phyloP scores from a whole-genome alignment of 2,888 invertebrate genomes.

The Melanostoma mellinum region DNA sequence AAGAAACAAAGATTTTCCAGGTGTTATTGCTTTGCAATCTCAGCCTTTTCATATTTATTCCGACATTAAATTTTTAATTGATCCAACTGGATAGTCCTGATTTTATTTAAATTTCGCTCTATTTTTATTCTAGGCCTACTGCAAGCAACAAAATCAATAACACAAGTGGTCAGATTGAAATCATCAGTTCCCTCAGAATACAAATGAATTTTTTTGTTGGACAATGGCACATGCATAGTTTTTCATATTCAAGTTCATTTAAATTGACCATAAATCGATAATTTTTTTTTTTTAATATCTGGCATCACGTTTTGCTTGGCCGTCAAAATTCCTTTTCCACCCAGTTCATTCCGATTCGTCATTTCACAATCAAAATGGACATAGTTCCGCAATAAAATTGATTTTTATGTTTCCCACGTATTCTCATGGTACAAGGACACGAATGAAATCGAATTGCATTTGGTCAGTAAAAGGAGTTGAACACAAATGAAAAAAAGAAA shows the following conservation, averaged over 20 bases:
- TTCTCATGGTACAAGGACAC: conserved; percentile 58
- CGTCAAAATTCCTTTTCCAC: conserved; percentile 3
- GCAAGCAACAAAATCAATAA: no score
- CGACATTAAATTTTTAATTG: no score
- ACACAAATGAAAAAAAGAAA: background rate
- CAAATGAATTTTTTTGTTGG: no score
- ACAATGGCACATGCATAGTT: background rate
- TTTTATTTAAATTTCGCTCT: no score
- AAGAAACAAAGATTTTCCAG: no score
- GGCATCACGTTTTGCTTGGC: background rate
- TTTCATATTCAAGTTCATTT: conserved; percentile 1
- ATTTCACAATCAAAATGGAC: conserved; percentile 21
- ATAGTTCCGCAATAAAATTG: conserved; percentile 46
- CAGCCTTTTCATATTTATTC: no score
- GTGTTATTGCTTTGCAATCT: no score
- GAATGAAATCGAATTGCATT: conserved; percentile 64
- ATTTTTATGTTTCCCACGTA: conserved; percentile 57
- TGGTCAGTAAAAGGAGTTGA: conserved; percentile 4
- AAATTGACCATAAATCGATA: background rate
- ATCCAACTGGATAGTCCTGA: no score
- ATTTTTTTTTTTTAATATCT: conserved; percentile 8
- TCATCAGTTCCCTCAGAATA: no score
- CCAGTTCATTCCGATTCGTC: conserved; percentile 7
- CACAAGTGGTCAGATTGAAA: no score
- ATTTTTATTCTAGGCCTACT: no score